phyloP scores from a whole-genome alignment of 2,888 invertebrate genomes.

The Schizotus pectinicornis region DNA sequence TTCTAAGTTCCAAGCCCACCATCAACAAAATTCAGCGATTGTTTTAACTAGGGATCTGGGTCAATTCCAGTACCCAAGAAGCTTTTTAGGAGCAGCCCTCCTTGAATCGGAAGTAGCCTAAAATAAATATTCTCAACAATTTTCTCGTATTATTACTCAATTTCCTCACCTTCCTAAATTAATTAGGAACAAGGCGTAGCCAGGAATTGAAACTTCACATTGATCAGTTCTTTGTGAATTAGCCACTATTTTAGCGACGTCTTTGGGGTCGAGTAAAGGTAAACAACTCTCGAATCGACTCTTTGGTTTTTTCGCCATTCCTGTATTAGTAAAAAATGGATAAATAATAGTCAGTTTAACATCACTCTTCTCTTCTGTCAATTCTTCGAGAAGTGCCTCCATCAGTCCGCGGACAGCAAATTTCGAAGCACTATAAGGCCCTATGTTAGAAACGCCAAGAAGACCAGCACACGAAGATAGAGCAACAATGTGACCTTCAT shows the following conservation, averaged over 20 bases:
- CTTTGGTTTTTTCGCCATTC: slow-evolving; percentile 77
- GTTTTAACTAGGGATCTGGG: no score
- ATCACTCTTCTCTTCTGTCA: slow-evolving; percentile 62
- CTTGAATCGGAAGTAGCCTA: no score
- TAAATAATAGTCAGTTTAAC: slow-evolving; percentile 83
- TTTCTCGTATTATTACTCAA: no score
- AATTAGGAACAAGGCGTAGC: no score
- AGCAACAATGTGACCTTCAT: slow-evolving; percentile 78
- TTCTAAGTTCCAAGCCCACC: no score
- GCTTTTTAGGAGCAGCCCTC: no score
- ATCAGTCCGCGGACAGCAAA: slow-evolving; percentile 86
- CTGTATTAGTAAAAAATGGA: slow-evolving; percentile 89
- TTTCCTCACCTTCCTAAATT: no score
- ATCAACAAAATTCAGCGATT: no score
- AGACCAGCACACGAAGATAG: slow-evolving; percentile 80
- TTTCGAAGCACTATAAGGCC: slow-evolving; percentile 83
- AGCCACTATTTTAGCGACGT: slow-evolving; percentile 71
- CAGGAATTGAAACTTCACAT: slow-evolving; percentile 68
- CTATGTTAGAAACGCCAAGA: slow-evolving; percentile 73
- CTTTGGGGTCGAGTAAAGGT: slow-evolving; percentile 67
- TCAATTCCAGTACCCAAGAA: no score
- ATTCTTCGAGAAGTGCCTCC: slow-evolving; percentile 81
- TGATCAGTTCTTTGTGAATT: slow-evolving; percentile 70
- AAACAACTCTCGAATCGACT: slow-evolving; percentile 72
- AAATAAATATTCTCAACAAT: no score